phyloP scores from a whole-genome alignment of 2,888 invertebrate genomes.

The Hemistola chrysoprasaria region DNA sequence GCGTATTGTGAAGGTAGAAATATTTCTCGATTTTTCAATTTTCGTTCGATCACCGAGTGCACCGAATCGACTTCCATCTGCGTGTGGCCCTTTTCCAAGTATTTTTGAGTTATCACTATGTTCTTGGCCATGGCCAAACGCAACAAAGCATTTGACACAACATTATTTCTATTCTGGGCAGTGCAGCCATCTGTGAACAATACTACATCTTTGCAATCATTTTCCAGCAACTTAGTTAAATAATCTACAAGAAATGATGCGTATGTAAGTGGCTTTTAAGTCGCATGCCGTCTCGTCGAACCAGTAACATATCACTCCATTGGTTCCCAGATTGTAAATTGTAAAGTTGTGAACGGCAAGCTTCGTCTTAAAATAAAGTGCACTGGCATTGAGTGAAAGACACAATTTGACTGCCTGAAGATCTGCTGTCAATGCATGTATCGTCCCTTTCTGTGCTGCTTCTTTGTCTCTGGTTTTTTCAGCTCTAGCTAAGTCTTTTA shows the following conservation, averaged over 20 bases:
- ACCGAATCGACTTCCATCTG: constrained; percentile 40
- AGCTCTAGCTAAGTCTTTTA: not conserved
- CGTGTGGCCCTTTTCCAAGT: constrained; percentile 26
- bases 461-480: not conserved
- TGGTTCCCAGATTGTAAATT: not conserved
- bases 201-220: not conserved
- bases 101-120: constrained; percentile 1
- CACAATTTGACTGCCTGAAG: not conserved
- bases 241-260: not conserved
- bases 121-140: not conserved
- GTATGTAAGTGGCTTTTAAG: constrained; percentile 15
- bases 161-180: not conserved
- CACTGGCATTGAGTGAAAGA: not conserved
- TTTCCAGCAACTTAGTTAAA: not conserved
- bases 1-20: constrained; percentile 3
- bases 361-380: constrained; percentile 1
- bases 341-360: constrained; percentile 1
- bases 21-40: constrained; percentile 28
- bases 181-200: not conserved
- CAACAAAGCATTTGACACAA: not conserved
- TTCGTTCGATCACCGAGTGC: constrained; percentile 43
- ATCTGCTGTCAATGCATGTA: not conserved
- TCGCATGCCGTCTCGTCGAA: constrained; percentile 21
- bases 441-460: not conserved
- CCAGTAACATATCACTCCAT: not conserved